These are phyloP conservation scores for Esox niger DNA, from an alignment of 2,113 vertebrate genomes.

Conservation along the genomic window DNA sequence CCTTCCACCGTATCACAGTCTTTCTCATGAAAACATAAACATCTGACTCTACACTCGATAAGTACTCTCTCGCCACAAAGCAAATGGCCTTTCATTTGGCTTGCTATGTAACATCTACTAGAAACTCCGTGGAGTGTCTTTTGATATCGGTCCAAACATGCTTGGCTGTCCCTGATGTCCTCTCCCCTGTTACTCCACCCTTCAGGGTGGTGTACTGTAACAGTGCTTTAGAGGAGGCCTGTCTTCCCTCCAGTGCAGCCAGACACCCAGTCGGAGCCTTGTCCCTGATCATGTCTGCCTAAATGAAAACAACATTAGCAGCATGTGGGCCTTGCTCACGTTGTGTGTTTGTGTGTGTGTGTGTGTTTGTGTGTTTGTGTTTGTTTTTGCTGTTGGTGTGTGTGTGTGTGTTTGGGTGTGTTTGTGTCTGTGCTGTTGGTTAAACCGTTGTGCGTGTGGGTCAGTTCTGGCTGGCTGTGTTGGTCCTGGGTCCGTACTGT, in stretches of 20 bases:
- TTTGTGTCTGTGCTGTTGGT: not conserved
- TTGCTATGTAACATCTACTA: not conserved
- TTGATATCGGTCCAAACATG: not conserved
- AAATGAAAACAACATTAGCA: constrained; percentile 2
- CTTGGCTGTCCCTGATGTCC: not conserved
- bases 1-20: constrained; percentile 19
- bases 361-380: constrained; percentile 7
- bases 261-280: not conserved
- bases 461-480: constrained; percentile 1
- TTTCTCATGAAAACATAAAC: constrained; percentile 38
- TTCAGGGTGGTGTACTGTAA: not conserved
- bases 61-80: not conserved
- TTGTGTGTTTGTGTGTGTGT: constrained; percentile 3
- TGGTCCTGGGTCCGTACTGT: constrained; percentile 31
- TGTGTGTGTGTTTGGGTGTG: constrained; percentile 7
- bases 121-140: not conserved
- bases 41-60: constrained; percentile 25
- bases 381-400: not conserved
- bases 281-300: not conserved
- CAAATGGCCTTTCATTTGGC: not conserved
- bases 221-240: not conserved
- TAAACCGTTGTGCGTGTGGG: not conserved
- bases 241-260: not conserved
- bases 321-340: not conserved
- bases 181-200: not conserved